Conservation (phyloP, 2,888 invertebrate species). For the Hylaea fasciaria region DNA sequence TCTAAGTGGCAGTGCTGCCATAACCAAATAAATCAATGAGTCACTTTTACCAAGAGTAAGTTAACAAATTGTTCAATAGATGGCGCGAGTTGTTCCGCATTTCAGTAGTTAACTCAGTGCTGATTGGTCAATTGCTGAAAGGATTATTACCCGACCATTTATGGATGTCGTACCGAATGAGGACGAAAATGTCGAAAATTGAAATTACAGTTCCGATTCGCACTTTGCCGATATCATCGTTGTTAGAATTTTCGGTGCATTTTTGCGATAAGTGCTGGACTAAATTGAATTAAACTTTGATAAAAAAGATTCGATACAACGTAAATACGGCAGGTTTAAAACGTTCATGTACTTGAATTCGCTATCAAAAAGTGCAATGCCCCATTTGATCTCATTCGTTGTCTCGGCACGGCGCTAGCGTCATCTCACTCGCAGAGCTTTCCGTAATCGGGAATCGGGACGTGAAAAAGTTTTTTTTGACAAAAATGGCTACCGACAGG, state of each 20-base stretch:
- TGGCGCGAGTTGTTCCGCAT: constrained; percentile 51
- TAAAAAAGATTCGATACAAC: constrained; percentile 1
- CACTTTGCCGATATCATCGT: constrained; percentile 29
- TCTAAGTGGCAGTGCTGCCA: background rate
- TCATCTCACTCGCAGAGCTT: constrained; percentile 70
- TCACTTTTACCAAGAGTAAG: background rate
- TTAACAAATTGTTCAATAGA: constrained; percentile 45
- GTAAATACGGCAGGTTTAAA: constrained; percentile 7
- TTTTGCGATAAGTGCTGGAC: constrained; percentile 8
- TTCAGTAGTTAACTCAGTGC: constrained; percentile 39
- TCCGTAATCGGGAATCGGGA: constrained; percentile 74
- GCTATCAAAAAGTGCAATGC: constrained; percentile 57
- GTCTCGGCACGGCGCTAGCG: constrained; percentile 72
- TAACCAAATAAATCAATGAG: constrained; percentile 2
- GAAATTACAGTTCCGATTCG: constrained; percentile 57
- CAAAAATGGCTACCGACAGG: constrained; percentile 80
- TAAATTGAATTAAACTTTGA: constrained; percentile 10
- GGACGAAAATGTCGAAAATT: constrained; percentile 53
- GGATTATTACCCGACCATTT: constrained; percentile 65
- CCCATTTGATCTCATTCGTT: constrained; percentile 68
- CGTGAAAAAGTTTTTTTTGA: constrained; percentile 73
- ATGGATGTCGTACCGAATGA: constrained; percentile 59
- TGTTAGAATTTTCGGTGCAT: constrained; percentile 4
- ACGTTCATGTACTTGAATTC: constrained; percentile 20
- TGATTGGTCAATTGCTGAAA: constrained; percentile 61